Evolutionary conservation across 2,888 invertebrate species (phyloP).

Genomic region (Caradrina kadenii): DNA sequence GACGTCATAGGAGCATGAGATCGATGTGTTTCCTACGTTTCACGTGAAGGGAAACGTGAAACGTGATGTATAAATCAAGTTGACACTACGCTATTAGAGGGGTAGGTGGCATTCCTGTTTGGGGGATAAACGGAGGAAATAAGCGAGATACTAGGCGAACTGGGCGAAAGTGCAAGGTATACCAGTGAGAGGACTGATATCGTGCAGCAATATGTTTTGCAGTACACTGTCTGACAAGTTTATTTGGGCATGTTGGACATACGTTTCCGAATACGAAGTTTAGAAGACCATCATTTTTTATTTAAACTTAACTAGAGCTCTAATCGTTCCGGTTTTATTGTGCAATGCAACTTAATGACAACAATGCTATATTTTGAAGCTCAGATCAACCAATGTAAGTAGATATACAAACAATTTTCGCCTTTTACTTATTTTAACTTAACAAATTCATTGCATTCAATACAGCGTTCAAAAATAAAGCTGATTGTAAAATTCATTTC

Average conservation of each 20-base stretch:
- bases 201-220: constrained; percentile 8
- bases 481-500: constrained; percentile 43
- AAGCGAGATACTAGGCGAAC: background rate
- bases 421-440: constrained; percentile 4
- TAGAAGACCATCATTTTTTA: no score
- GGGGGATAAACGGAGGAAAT: constrained; percentile 28
- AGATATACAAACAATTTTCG: background rate
- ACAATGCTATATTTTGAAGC: background rate
- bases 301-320: no score
- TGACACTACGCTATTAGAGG: constrained; percentile 40
- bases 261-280: background rate
- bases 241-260: background rate
- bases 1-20: constrained; percentile 57
- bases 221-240: background rate
- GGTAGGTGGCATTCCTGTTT: constrained; percentile 37
- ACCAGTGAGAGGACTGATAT: background rate
- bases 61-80: constrained; percentile 60
- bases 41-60: constrained; percentile 49
- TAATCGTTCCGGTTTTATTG: background rate
- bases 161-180: constrained; percentile 5
- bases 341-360: background rate
- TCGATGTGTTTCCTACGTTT: constrained; percentile 25
- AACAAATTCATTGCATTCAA: constrained; percentile 29
- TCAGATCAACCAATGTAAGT: constrained; percentile 6
- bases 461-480: constrained; percentile 22